Base-by-base conservation (phyloP, 2,888 invertebrate genomes). In the Homarus gammarus region DNA sequence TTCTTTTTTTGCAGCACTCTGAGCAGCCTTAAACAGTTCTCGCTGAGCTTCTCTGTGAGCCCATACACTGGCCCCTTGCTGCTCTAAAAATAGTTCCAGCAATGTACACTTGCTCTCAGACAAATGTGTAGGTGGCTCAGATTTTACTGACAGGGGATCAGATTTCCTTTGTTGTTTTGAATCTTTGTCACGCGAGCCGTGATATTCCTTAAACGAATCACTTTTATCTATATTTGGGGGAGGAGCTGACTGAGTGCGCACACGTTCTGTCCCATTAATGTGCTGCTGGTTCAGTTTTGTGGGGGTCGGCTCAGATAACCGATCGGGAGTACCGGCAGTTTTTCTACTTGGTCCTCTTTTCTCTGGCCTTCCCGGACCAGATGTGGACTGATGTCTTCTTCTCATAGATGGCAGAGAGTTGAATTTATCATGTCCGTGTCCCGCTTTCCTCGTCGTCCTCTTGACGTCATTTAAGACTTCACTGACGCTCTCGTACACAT, bases 11-110 rank as follows among this genome's bases (percentile, higher is more conserved):
- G 84, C 81, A 56, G 91, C 88, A 38, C 78, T 79, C 70, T 92
- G 90, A 15, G 88, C 90, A 36, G 89, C 90, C 56, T 90, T 92
- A 36, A 91, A 82, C n/a, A 91, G 72, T 51, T 91, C 87, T 61
- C 91, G 64, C 77, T 92, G 90, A 22, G 90, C 89, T 51, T 92
- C 92, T 10, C 90, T 44, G 68, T 92, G 90, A 51, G 92, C 90
- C 92, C 91, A 91, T 1, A 91, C 91, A 73, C 91, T 91, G 18
- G 90, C 90, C 8, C 90, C 90, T 49, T 91, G 91, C 86, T 91
- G 91, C 79, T 91, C 91, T 56, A 91, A 75, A 61, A 91, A 91
- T 27, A 91, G 83, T 44, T 91, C 91, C 27, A 91, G 78, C 51
- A 91, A 78, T 22, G 91, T 86, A 79, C 90, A 91, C 75, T 91